phyloP scores from a whole-genome alignment of 2,888 invertebrate genomes.

The Myathropa florea region DNA sequence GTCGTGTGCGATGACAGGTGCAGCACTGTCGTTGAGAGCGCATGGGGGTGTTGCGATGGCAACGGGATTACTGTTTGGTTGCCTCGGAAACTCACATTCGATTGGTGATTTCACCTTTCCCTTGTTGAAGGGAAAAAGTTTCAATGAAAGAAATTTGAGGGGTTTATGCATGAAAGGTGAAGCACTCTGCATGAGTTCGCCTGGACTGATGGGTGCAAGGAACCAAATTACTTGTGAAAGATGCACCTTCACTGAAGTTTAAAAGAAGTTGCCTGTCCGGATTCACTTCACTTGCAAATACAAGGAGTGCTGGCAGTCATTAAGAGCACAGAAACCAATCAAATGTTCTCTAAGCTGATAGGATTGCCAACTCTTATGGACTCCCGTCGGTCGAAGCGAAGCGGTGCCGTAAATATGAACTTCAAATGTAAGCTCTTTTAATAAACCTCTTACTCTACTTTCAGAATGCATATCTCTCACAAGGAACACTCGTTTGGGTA shows the following conservation, averaged over 20 bases:
- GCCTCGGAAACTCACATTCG: background rate
- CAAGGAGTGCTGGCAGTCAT: background rate
- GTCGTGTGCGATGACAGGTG: constrained; percentile 26
- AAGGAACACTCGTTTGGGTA: too few species aligned
- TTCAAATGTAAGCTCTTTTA: too few species aligned
- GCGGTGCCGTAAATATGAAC: too few species aligned
- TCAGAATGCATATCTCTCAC: too few species aligned
- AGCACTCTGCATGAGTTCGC: background rate
- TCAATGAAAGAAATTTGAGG: background rate
- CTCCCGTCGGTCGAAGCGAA: too few species aligned
- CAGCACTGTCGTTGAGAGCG: background rate
- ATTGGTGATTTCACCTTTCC: background rate
- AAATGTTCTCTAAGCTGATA: background rate
- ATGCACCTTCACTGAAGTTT: background rate
- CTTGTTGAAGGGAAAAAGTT: background rate
- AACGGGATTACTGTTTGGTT: constrained; percentile 47
- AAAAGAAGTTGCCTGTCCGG: background rate
- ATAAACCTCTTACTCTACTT: too few species aligned
- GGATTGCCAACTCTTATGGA: too few species aligned
- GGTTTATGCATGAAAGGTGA: too few species aligned
- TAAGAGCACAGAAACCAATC: background rate
- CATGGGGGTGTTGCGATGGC: constrained; percentile 42
- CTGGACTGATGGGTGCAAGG: background rate
- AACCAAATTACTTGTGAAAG: background rate
- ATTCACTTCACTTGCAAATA: too few species aligned